Conservation (phyloP, 2,888 invertebrate species). For the Ischnura elegans region DNA sequence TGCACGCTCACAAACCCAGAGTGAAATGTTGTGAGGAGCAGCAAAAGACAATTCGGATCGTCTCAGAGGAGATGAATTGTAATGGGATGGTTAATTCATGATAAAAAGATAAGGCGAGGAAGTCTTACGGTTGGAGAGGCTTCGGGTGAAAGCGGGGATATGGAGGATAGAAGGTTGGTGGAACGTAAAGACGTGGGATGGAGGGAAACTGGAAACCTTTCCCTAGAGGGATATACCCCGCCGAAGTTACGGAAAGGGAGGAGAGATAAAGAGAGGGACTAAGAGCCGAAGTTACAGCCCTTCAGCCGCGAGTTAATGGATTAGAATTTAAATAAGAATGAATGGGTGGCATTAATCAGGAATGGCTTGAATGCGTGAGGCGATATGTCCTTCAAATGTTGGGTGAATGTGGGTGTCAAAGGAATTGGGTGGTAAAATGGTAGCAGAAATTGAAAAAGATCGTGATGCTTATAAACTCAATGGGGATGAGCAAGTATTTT, state of each 20-base stretch:
- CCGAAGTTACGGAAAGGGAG: background rate
- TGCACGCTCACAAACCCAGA: background rate
- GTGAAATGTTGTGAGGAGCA: background rate
- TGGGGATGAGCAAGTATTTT: too few relatives aligned
- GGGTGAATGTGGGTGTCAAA: too few relatives aligned
- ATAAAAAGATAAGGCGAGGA: slow-evolving; percentile 23
- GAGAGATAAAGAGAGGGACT: background rate
- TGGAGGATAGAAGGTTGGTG: background rate
- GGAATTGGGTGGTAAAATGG: too few relatives aligned
- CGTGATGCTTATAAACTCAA: too few relatives aligned
- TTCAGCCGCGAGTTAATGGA: background rate
- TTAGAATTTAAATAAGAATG: slow-evolving; percentile 7
- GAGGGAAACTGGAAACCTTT: background rate
- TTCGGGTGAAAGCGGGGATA: background rate
- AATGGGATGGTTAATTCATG: slow-evolving; percentile 35
- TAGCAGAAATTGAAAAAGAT: too few relatives aligned
- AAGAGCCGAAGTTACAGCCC: background rate
- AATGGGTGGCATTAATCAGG: background rate
- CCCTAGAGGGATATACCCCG: background rate
- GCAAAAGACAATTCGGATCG: background rate
- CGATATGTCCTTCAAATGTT: too few relatives aligned
- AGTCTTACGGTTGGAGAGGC: too few relatives aligned
- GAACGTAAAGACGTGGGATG: background rate
- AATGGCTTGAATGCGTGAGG: too few relatives aligned
- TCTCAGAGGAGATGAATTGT: slow-evolving; percentile 28